These are phyloP conservation scores for Hipparchia semele DNA, from an alignment of 2,888 invertebrate species.

Conservation along the genomic window DNA sequence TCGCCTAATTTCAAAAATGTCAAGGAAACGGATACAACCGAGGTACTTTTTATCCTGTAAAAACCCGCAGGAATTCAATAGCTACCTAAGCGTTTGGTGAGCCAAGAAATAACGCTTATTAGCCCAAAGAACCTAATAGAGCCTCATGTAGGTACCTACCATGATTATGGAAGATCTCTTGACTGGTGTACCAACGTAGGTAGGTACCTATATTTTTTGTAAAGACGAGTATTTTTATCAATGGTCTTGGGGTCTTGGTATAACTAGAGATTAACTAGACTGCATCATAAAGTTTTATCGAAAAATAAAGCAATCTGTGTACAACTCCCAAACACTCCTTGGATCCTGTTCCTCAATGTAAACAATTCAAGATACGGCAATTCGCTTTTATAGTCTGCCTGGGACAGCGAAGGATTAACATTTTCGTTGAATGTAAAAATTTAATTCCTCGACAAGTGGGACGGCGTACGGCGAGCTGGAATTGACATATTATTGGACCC, in stretches of 20 bases:
- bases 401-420: constrained; percentile 75
- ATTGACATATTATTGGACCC: constrained; percentile 76
- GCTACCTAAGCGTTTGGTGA: too few species aligned
- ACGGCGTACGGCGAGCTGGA: constrained; percentile 58
- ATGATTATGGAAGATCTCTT: too few species aligned
- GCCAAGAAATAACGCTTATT: too few species aligned
- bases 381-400: constrained; percentile 70
- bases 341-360: constrained; percentile 17
- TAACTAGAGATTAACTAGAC: not conserved
- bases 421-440: constrained; percentile 76
- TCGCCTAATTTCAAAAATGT: too few species aligned
- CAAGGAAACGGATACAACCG: too few species aligned
- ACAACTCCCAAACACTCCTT: constrained; percentile 8
- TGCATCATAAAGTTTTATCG: not conserved
- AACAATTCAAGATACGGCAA: constrained; percentile 70
- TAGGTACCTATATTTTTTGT: too few species aligned
- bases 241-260: not conserved
- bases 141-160: too few species aligned
- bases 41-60: too few species aligned
- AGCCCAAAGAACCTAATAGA: too few species aligned
- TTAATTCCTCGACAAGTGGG: constrained; percentile 72
- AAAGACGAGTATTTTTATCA: too few species aligned
- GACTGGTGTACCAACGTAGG: too few species aligned
- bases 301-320: not conserved
- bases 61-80: too few species aligned